Conservation (phyloP, 1,140 invertebrate species). For the Listronotus bonariensis region DNA sequence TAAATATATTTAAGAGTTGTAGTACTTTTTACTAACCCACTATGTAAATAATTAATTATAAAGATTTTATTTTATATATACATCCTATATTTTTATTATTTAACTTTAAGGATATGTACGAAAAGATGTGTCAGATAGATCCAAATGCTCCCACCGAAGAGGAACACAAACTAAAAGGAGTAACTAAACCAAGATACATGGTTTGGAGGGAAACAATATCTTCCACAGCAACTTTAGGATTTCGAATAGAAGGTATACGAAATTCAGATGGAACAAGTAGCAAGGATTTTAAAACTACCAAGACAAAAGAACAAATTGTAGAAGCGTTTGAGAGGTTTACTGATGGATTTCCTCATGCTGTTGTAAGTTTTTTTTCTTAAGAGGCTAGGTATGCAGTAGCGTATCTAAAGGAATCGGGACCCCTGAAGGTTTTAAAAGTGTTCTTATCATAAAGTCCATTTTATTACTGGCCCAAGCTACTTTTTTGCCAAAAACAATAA, state of each 20-base stretch:
- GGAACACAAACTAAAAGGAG: constrained; percentile 84
- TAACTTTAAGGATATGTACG: constrained; percentile 86
- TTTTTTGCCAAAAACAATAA: too few species aligned
- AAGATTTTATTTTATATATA: too few species aligned
- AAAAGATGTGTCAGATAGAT: constrained; percentile 97
- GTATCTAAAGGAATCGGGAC: too few species aligned
- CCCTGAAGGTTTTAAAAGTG: too few species aligned
- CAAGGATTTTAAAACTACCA: constrained; percentile 97
- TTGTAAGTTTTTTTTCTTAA: constrained; percentile 72
- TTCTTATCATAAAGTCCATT: too few species aligned
- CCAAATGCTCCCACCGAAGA: constrained; percentile 86
- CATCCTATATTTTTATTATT: too few species aligned
- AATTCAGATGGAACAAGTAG: constrained; percentile 83
- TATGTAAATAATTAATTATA: too few species aligned
- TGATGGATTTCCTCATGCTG: constrained; percentile 73
- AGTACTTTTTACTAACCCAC: too few species aligned
- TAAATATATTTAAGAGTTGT: too few species aligned
- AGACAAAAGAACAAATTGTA: constrained; percentile 79
- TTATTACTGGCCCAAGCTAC: too few species aligned
- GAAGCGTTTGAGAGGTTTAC: constrained; percentile 84
- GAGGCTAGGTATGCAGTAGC: too few species aligned
- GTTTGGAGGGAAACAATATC: constrained; percentile 97
- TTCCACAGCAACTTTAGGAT: constrained; percentile 92
- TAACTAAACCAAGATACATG: constrained; percentile 96
- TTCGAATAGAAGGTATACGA: constrained; percentile 95